Conservation (phyloP, 2,888 invertebrate genomes). For the Cybosia mesomella region DNA sequence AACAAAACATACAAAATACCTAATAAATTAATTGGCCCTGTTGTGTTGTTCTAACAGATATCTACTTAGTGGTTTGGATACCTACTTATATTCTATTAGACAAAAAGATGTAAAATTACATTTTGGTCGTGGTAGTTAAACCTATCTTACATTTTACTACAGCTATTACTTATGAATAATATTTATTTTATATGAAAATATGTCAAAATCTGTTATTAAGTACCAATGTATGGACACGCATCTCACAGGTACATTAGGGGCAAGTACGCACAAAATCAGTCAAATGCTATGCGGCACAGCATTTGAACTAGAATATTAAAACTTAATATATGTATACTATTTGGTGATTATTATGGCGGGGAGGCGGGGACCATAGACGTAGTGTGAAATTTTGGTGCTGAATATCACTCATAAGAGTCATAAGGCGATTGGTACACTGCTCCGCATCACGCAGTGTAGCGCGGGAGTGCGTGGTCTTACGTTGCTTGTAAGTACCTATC, state of each 20-base stretch:
- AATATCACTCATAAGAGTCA: no score
- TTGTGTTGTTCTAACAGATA: not conserved
- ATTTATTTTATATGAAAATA: constrained; percentile 16
- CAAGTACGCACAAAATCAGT: constrained; percentile 23
- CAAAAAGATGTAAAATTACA: constrained; percentile 14
- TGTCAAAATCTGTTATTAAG: constrained; percentile 42
- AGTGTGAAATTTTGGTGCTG: constrained; percentile 7
- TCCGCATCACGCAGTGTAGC: no score
- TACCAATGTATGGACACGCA: constrained; percentile 40
- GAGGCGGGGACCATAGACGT: constrained; percentile 34
- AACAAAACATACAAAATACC: not conserved
- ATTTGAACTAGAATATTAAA: constrained; percentile 36
- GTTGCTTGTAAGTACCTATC: no score
- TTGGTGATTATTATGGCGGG: constrained; percentile 49
- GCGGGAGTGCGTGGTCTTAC: no score
- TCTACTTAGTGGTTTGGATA: not conserved
- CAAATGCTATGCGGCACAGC: constrained; percentile 25
- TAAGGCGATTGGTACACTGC: no score
- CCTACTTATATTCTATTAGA: not conserved
- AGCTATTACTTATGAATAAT: constrained; percentile 14
- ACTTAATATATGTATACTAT: constrained; percentile 27
- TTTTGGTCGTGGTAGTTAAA: constrained; percentile 24
- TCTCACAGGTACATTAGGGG: constrained; percentile 35
- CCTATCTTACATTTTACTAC: constrained; percentile 21
- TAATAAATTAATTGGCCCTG: not conserved